Conservation (phyloP, 64 coral and sea anemone genomes). For the Stylophora pistillata region DNA sequence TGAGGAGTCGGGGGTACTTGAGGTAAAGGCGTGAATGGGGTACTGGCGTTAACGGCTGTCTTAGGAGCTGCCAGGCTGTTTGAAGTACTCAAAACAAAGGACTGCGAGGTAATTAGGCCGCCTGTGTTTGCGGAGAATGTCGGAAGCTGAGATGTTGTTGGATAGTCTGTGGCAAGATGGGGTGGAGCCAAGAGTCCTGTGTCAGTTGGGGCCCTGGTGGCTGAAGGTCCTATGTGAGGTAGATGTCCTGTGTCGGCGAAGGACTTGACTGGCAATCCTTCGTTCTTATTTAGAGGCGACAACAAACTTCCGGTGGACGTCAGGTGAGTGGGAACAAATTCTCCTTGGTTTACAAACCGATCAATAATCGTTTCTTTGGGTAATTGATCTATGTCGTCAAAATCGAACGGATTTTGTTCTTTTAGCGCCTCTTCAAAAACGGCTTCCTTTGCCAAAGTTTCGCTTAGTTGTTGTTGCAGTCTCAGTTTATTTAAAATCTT, state of each 20-base stretch:
- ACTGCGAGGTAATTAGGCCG: not conserved
- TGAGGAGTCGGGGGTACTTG: too few species aligned
- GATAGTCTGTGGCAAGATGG: too few species aligned
- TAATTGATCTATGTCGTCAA: not conserved
- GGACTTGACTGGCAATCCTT: too few species aligned
- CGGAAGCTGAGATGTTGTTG: not conserved
- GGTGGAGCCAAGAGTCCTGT: too few species aligned
- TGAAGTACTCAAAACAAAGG: not conserved
- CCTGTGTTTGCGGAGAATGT: not conserved
- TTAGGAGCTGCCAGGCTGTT: not conserved
- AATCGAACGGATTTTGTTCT: conserved; percentile 4
- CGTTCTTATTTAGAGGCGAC: not conserved
- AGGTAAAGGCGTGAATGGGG: too few species aligned
- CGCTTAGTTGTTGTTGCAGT: conserved; percentile 49
- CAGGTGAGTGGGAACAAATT: not conserved
- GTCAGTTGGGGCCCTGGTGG: too few species aligned
- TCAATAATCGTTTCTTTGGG: conserved; percentile 24
- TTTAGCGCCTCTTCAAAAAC: conserved; percentile 31
- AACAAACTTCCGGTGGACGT: not conserved
- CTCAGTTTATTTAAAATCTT: conserved; percentile 28
- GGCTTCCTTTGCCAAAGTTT: conserved; percentile 52
- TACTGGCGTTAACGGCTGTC: not conserved
- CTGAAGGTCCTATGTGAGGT: too few species aligned
- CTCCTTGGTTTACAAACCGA: not conserved
- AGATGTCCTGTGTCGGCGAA: too few species aligned